Evolutionary conservation across 2,888 invertebrate species (phyloP), one percentile per base, ranked within the genome.

Genomic region (Tetropium fuscum): DNA sequence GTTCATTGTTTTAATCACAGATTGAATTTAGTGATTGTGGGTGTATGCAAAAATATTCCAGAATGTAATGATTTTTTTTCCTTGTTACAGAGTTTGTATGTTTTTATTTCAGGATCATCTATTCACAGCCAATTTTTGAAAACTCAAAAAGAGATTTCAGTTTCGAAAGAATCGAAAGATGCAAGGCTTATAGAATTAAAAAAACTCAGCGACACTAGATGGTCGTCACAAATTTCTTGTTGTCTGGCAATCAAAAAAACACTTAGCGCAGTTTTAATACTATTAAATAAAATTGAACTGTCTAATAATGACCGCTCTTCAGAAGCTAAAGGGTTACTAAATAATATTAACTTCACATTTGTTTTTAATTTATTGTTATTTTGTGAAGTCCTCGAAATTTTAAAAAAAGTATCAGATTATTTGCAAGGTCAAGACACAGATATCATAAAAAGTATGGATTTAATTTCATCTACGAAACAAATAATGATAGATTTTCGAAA

Each of bases 311-410:
- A n/a, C n/a, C n/a, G n/a, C n/a, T n/a, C n/a, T n/a, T n/a, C n/a
- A n/a, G n/a, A n/a, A n/a, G n/a, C n/a, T n/a, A n/a, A n/a, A n/a
- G n/a, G n/a, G n/a, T n/a, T n/a, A n/a, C n/a, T n/a, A n/a, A n/a
- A n/a, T n/a, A 27, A 27, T 27, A 27, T 27, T 27, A 27, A 27
- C 27, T 27, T 27, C 27, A 27, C 27, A 27, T 27, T 27, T 27
- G 7, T 27, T 27, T 27, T 27, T 27, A 27, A 27, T 27, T 27
- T 27, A 27, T 27, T 27, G 27, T 27, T 40, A n/a, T 40, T 40
- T 20, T 18, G 18, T 40, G 20, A n/a, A 19, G 1, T 40, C 40
- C 2, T 3, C n/a, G 6, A n/a, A n/a, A n/a, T n/a, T n/a, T n/a
- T n/a, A n/a, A n/a, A n/a, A n/a, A n/a, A n/a, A n/a, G n/a, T n/a